Conservation (phyloP, 2,113 vertebrate genomes). For the Phodopus roborovskii region DNA sequence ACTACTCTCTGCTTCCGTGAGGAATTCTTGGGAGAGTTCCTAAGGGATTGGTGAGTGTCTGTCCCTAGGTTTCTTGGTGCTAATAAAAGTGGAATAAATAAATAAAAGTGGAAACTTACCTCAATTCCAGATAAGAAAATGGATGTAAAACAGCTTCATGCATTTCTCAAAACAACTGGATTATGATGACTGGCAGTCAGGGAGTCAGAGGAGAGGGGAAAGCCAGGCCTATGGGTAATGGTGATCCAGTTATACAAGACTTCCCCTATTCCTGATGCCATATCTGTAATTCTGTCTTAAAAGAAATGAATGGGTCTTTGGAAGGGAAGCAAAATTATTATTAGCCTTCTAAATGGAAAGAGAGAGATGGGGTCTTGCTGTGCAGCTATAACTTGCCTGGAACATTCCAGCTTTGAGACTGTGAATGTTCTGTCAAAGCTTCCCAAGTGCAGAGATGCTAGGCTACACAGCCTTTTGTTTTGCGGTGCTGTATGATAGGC, state of each 20-base stretch:
- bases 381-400: background rate
- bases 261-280: background rate
- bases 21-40: background rate
- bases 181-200: background rate
- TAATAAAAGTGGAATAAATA: conserved; percentile 1
- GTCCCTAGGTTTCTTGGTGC: background rate
- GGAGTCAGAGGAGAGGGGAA: background rate
- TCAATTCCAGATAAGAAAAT: background rate
- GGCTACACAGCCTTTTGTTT: background rate
- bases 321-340: background rate
- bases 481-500: background rate
- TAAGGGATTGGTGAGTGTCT: background rate
- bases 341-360: too few species aligned
- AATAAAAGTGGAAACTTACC: background rate
- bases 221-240: background rate
- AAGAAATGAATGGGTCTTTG: background rate
- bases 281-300: background rate
- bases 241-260: background rate
- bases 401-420: background rate
- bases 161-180: background rate
- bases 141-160: background rate
- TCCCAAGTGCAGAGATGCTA: background rate
- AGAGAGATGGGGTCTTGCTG: background rate
- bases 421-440: background rate
- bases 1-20: background rate